These are phyloP conservation scores for Pecten maximus DNA, from an alignment of 2,888 invertebrate genomes.

Conservation along the genomic window DNA sequence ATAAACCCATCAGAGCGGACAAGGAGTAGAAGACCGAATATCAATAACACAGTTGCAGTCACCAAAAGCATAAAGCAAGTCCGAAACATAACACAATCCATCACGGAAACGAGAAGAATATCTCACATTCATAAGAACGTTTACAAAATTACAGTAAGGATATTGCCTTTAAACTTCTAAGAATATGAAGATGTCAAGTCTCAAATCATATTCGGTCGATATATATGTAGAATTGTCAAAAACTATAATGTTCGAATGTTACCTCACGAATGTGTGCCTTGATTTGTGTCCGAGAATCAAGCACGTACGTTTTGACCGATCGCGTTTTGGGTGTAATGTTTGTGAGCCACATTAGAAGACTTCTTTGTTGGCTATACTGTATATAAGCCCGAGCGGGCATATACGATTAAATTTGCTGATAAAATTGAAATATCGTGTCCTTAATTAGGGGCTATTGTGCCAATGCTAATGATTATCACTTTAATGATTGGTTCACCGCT, in stretches of 20 bases:
- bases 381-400: not conserved
- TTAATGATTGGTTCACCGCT: too few relatives aligned
- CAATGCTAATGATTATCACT: too few relatives aligned
- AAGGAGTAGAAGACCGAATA: not conserved
- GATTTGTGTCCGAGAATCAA: not conserved
- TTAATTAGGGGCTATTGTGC: not conserved
- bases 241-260: not conserved
- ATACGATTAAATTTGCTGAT: not conserved
- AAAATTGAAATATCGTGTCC: not conserved
- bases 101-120: not conserved
- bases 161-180: too few relatives aligned
- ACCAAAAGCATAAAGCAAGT: not conserved
- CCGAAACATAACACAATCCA: slow-evolving; percentile 8
- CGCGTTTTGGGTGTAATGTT: not conserved
- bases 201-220: not conserved
- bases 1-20: not conserved
- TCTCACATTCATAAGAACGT: not conserved
- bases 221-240: not conserved
- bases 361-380: not conserved
- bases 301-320: not conserved
- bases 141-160: too few relatives aligned
- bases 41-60: not conserved
- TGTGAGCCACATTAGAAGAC: not conserved
- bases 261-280: not conserved
- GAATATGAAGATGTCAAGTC: too few relatives aligned